Evolutionary conservation across 2,888 invertebrate genomes (phyloP), one percentile per base, ranked within the genome.

Genomic region (Xylota segnis): DNA sequence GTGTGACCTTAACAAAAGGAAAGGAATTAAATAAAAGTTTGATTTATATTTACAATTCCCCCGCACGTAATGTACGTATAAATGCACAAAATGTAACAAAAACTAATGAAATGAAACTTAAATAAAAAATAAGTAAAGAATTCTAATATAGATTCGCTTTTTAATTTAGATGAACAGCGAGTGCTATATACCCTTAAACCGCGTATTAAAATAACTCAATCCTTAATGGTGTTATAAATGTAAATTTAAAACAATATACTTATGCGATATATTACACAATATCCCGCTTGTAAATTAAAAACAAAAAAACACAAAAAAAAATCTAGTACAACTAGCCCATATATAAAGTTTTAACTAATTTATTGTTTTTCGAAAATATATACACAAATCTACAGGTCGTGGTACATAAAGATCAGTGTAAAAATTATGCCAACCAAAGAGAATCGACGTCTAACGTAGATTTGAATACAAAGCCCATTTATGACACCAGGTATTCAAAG

Each of bases 391-490:
- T 78, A 89, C 90, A 91, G 91, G 91, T 91, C 89, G 90, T 90
- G 89, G 88, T 89, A 87, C 90, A 90, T 90, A 91, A 90, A 91
- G 91, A 91, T 89, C 91, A 90, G 76, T 87, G 88, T 86, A 75
- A 88, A 87, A 87, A 83, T 84, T 87, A 88, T 86, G 87, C 72
- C 88, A 89, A 75, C 88, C 77, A 87, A 87, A 88, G 88, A 70
- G 88, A 88, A 75, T 88, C 89, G 88, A 88, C 88, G 83, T 84
- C 88, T 88, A 87, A 87, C 78, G 87, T 89, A 87, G 88, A 89
- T 88, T 88, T 89, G 87, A 88, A 88, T 84, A 82, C 89, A 87
- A 89, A 88, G 88, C 88, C 88, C 87, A 88, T 89, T 88, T 88
- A 88, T 89, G 89, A 89, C 88, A 89, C 89, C 88, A 89, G 89